Evolutionary conservation across 1,140 invertebrate species (phyloP).

Genomic region (Cherax destructor): DNA sequence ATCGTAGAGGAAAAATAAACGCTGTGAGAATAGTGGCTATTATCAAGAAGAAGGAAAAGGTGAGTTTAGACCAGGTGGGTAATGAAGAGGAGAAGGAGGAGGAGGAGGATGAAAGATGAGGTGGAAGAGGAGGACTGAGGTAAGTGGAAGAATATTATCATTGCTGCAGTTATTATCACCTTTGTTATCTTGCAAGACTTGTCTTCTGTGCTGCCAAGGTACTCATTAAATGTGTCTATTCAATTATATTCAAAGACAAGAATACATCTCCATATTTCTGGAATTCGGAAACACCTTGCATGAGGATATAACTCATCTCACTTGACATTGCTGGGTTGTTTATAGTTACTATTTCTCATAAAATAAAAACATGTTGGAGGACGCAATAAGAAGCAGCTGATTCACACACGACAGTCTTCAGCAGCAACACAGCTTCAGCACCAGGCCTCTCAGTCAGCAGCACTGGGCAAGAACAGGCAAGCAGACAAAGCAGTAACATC

Average conservation of each 20-base stretch:
- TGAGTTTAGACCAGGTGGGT: background rate
- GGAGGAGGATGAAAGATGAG: background rate
- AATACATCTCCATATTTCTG: no score
- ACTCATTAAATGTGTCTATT: no score
- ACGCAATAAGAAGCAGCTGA: no score
- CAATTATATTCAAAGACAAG: no score
- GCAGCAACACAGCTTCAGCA: background rate
- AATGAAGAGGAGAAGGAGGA: background rate
- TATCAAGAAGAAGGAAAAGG: constrained; percentile 14
- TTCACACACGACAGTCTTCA: background rate
- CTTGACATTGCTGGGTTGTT: no score
- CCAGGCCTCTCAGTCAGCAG: background rate
- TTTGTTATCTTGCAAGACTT: no score
- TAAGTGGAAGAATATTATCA: background rate
- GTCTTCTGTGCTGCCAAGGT: no score
- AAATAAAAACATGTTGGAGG: no score
- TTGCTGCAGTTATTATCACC: no score
- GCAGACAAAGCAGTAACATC: background rate
- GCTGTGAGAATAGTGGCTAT: constrained; percentile 21
- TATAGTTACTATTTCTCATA: no score
- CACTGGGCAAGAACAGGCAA: background rate
- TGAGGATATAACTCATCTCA: no score
- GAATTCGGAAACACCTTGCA: no score
- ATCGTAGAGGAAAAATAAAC: background rate
- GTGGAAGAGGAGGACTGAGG: background rate